Evolutionary conservation across 2,113 vertebrate genomes (phyloP), one percentile per base, ranked within the genome.

Genomic region (Microtus ochrogaster): DNA sequence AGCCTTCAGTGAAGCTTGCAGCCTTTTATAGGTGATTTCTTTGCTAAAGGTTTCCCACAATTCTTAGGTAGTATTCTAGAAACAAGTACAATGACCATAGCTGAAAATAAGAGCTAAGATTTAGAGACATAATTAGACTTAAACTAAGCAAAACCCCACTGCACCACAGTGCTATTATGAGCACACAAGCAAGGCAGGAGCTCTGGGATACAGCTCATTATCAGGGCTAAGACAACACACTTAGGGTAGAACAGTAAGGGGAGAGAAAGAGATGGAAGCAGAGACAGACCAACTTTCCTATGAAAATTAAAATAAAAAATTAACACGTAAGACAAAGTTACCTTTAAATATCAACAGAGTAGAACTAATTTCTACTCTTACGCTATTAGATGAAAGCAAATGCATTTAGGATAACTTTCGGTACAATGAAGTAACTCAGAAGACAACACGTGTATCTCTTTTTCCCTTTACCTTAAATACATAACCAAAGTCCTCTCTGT

Each of bases 301-400:
- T 72, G 33, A 28, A 94, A 92, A 87, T 6, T 72, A 89, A 92
- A 86, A 91, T 61, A 91, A 82, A 95, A 16, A 39, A 22, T 49
- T 41, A 73, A 63, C 63, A 5, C 30, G 41, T 91, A 58, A 89
- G 30, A 76, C 24, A 89, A 92, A 96, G 28, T 79, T 77, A 82
- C 72, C 90, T 93, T 87, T 90, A 92, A 92, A 89, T 73, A 83
- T 66, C 55, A 79, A 30, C 89, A 55, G 74, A 9, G 12, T 39
- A 92, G 63, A 89, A 55, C 21, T 33, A 89, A 49, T 21, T 7
- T 89, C n/a, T 68, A 33, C 16, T 90, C 24, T 52, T 55, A 61
- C 79, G n/a, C 41, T 76, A 6, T 89, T 17, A 91, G 72, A 87
- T 91, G 74, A 84, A 96, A 94, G 28, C 16, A 76, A 96, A 84